Base-by-base conservation (phyloP, 2,888 invertebrate species). In the Nephrotoma appendiculata region DNA sequence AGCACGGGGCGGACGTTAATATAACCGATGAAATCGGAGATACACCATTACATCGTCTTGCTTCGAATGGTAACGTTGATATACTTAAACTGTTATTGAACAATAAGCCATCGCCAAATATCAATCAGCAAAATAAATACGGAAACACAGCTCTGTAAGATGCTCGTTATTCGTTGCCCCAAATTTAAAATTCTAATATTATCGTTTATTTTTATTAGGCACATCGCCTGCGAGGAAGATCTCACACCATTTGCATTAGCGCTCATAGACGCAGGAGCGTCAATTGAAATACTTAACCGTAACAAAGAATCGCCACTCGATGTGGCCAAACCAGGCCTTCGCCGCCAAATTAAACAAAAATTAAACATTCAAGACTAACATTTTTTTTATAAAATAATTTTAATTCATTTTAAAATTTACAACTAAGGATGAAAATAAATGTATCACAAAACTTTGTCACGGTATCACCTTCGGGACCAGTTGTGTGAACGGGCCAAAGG, bases 181-280 rank as follows among this genome's bases (percentile, higher is more conserved):
- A 44, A 44, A 44, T 44, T 44, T 44, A 44, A 31, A 11, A 44
- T 71, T n/a, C 71, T 71, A 15, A n/a, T n/a, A 71, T 6, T 71
- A 3, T 43, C n/a, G n/a, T 86, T 83, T 83, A 11, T 41, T 41
- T 83, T 9, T 48, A 48, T 84, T 6, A 86, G 86, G 44, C 87
- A 88, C 45, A 57, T 88, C 7, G 87, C 88, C 5, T 87, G 87
- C 71, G 88, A 88, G 52, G 87, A 87, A 83, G 87, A 88, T 71
- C 86, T 88, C n/a, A 0, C 41, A 9, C 41, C 48, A 12, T 86
- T 87, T 86, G 88, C 87, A 3, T 85, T 87, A 41, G 41, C 87
- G 2, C 43, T 88, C 7, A 48, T 88, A 6, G 87, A 87, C 1
- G n/a, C 52, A 45, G 88, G 88, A 9, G 87, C 87, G 2, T 83